Base-by-base conservation (phyloP, 2,888 invertebrate genomes). In the Pandemis cinnamomeana region DNA sequence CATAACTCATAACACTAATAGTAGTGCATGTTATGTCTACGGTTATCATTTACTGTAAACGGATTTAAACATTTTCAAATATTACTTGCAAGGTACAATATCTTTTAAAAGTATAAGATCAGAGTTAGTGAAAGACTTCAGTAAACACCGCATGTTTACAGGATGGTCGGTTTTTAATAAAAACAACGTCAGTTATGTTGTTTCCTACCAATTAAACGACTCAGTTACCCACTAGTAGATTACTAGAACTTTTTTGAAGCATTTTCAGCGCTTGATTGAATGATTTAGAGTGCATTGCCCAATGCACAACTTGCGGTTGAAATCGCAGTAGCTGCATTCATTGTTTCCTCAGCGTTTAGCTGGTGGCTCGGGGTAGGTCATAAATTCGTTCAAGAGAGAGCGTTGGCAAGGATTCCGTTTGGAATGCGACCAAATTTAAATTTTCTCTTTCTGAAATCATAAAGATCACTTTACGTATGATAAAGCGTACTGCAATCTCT, bases 381-480 rank as follows among this genome's bases (percentile, higher is more conserved):
- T 92, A 92, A 91, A 92, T 92, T 83, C 81, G 78, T 81, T 85
- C 76, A 77, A 68, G 78, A 84, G 82, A 87, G 84, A 86, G 83
- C 84, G 86, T 89, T 91, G 91, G 89, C 90, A 89, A 87, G 86
- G 84, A 85, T 82, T 83, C 80, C 78, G 81, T 80, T 91, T 92
- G 92, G 91, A 91, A 88, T 85, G 81, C 80, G 85, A 90, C 91
- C 91, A 92, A 92, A 89, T 90, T 91, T 89, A 88, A 90, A 91
- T 89, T 89, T 88, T 84, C 84, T 86, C 82, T 81, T 88, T 86
- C 81, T 79, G 80, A 88, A 88, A 87, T 88, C 84, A 86, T 90
- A 88, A 89, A 89, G 85, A 83, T 85, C 83, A 82, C 84, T 85
- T 89, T 88, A 85, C 80, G 82, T 81, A 80, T 87, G 86, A 89